phyloP scores from a whole-genome alignment of 2,113 vertebrate genomes.

The Hymenochirus boettgeri region DNA sequence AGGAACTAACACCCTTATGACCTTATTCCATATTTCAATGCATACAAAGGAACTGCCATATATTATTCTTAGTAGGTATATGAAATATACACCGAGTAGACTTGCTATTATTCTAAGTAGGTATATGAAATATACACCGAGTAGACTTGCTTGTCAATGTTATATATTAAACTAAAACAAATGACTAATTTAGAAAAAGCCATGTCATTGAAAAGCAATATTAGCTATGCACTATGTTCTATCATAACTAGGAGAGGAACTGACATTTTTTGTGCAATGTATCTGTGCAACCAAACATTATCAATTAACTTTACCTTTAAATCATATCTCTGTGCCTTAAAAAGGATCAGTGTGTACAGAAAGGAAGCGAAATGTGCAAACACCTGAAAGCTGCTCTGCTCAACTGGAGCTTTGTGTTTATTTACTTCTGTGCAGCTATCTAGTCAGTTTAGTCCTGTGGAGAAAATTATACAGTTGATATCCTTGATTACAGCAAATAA shows the following conservation, averaged over 20 bases:
- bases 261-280: neutral
- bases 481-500: constrained; percentile 41
- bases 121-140: neutral
- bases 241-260: neutral
- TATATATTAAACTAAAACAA: constrained; percentile 5
- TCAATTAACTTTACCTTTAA: neutral
- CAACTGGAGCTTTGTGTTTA: constrained; percentile 15
- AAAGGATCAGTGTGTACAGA: neutral
- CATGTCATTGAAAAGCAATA: neutral
- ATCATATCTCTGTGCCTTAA: neutral
- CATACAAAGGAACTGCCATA: neutral
- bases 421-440: constrained; percentile 27
- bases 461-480: constrained; percentile 38
- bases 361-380: neutral
- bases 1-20: neutral
- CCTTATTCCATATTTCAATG: neutral
- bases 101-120: neutral
- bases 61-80: neutral
- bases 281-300: neutral
- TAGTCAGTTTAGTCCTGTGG: constrained; percentile 31
- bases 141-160: neutral
- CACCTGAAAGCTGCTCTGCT: neutral
- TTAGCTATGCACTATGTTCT: neutral
- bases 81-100: neutral
- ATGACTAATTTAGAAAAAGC: neutral